Base-by-base conservation (phyloP, 2,797 vertebrate genomes). In the Streptopelia turtur region DNA sequence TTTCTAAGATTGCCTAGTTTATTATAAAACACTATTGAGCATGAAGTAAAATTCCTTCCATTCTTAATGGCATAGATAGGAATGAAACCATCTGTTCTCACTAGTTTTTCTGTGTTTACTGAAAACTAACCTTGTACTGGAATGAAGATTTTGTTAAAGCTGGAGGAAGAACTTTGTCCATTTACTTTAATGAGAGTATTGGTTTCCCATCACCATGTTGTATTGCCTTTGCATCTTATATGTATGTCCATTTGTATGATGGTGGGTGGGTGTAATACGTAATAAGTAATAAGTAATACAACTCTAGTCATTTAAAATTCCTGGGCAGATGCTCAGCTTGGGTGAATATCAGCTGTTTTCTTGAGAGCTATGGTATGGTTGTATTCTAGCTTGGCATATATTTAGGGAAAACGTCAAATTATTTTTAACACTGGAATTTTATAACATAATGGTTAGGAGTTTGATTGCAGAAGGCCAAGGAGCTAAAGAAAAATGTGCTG, bases 201-300 rank as follows among this genome's bases (percentile, higher is more conserved):
- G 4, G 5, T 6, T 83, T 87, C n/a, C 28, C 33, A 69, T 4
- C 5, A 69, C 11, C 2, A 39, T 35, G 2, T 7, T 50, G 9
- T 60, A 15, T 64, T 68, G 8, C 4, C 5, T 89, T 91, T 83
- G 15, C 9, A 24, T 39, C 47, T n/a, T 63, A n/a, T 3, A 52
- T 57, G 41, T 0, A 0, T 24, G 30, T 7, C 13, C 25, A 43
- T 12, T 45, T 45, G 7, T 41, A 5, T 13, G 3, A 53, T 21
- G 5, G 9, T 21, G 15, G 3, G 4, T 22, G 5, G 6, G 11
- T 63, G 2, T 21, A n/a, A n/a, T n/a, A n/a, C n/a, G n/a, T n/a
- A n/a, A n/a, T 33, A 50, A 4, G 60, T 89, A 87, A 53, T 28
- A 33, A 59, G 2, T 33, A 89, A 56, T 59, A 79, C 12, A 56